These are phyloP conservation scores for Lagopus muta DNA, from an alignment of 2,113 vertebrate species.

Conservation along the genomic window DNA sequence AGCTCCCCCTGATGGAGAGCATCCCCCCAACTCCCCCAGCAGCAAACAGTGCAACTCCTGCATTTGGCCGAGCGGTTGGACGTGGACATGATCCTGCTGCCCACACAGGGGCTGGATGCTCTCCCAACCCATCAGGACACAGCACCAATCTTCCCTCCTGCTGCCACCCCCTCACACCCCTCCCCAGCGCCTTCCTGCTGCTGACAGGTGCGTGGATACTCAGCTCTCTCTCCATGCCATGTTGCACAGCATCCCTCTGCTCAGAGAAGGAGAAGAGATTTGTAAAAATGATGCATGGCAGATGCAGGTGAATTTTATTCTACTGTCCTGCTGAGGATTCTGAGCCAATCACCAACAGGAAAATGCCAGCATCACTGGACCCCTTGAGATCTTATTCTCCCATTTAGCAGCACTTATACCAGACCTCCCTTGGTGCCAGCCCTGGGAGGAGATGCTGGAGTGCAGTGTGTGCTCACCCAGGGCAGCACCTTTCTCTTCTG, in stretches of 20 bases:
- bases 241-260: background rate
- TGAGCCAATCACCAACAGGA: background rate
- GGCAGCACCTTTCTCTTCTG: background rate
- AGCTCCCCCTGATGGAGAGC: background rate
- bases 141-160: background rate
- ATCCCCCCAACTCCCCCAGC: background rate
- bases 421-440: background rate
- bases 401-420: background rate
- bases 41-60: background rate
- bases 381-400: background rate
- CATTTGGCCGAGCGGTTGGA: background rate
- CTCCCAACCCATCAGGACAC: background rate
- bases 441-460: too few relatives aligned
- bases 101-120: too few relatives aligned
- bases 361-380: constrained; percentile 18
- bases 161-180: background rate
- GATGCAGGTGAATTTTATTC: constrained; percentile 46
- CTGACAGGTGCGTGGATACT: background rate
- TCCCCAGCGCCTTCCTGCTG: background rate
- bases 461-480: background rate
- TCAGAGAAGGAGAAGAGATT: background rate
- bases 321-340: background rate
- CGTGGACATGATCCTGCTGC: background rate
- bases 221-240: background rate
- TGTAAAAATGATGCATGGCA: background rate